Conservation (phyloP, 2,113 vertebrate genomes). For the Tragulus kanchil region DNA sequence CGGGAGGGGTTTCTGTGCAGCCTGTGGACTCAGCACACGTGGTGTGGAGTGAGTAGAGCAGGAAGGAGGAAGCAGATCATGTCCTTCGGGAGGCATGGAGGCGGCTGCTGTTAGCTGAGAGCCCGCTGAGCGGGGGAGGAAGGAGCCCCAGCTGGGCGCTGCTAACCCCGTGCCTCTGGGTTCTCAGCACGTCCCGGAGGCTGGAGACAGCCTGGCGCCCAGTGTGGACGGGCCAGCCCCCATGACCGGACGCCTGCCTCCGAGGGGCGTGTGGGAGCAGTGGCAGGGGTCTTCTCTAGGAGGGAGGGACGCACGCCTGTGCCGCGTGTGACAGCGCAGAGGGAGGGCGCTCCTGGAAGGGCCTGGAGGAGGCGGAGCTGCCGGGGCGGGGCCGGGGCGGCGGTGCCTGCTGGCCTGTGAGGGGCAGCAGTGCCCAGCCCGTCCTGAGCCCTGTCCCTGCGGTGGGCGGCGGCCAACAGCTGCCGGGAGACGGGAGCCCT, state of each 20-base stretch:
- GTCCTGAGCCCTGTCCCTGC: neutral
- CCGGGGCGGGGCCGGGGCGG: neutral
- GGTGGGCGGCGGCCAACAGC: fast-evolving
- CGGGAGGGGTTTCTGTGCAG: no score
- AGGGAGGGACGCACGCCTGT: no score
- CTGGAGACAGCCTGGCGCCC: fast-evolving
- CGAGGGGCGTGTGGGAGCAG: fast-evolving
- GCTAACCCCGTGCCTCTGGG: fast-evolving
- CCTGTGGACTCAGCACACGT: fast-evolving
- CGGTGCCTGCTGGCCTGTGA: neutral
- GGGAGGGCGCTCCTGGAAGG: neutral
- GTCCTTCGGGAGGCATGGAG: neutral
- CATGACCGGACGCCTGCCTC: no score
- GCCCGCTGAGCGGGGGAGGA: neutral
- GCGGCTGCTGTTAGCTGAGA: neutral
- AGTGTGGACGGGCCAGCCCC: fast-evolving
- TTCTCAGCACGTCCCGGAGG: fast-evolving
- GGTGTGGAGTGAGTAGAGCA: neutral
- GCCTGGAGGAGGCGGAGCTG: neutral
- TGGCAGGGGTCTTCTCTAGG: neutral
- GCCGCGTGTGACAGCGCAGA: no score
- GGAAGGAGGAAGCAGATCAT: neutral
- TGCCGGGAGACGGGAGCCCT: neutral
- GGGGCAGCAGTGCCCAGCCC: neutral
- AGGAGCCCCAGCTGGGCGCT: no score